Evolutionary conservation across 1,140 invertebrate genomes (phyloP).

Genomic region (Helicoverpa zea): DNA sequence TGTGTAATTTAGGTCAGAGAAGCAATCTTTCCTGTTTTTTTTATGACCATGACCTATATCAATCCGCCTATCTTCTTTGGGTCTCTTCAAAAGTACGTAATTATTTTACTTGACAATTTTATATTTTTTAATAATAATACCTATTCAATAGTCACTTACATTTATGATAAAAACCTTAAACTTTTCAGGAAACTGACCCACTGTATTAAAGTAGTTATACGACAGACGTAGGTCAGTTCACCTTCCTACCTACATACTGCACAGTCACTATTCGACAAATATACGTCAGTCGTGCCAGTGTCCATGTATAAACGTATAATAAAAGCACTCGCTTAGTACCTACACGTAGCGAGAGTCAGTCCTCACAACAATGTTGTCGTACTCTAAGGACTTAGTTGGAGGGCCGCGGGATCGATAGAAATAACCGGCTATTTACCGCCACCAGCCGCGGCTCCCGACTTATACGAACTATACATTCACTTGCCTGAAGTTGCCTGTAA

Average conservation of each 20-base stretch:
- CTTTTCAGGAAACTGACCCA: no score
- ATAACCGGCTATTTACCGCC: constrained; percentile 75
- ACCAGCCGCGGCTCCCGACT: constrained; percentile 31
- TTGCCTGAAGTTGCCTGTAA: constrained; percentile 24
- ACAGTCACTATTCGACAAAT: neutral
- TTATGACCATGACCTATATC: constrained; percentile 7
- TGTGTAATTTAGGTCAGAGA: neutral
- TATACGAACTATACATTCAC: constrained; percentile 18
- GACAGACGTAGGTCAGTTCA: neutral
- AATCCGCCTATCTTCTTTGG: neutral
- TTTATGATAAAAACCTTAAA: no score
- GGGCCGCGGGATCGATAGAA: constrained; percentile 69
- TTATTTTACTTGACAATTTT: no score
- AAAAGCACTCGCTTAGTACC: constrained; percentile 6
- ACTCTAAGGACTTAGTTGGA: constrained; percentile 70
- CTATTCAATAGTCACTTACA: no score
- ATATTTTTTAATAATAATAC: no score
- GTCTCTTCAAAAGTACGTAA: no score
- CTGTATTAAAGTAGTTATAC: no score
- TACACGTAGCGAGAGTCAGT: constrained; percentile 46
- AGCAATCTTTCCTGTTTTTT: neutral
- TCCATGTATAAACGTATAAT: constrained; percentile 37
- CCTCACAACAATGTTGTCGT: constrained; percentile 69
- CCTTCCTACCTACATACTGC: neutral
- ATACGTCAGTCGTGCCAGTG: constrained; percentile 13